Evolutionary conservation across 2,797 vertebrate genomes (phyloP).

Genomic region (Tenualosa ilisha): DNA sequence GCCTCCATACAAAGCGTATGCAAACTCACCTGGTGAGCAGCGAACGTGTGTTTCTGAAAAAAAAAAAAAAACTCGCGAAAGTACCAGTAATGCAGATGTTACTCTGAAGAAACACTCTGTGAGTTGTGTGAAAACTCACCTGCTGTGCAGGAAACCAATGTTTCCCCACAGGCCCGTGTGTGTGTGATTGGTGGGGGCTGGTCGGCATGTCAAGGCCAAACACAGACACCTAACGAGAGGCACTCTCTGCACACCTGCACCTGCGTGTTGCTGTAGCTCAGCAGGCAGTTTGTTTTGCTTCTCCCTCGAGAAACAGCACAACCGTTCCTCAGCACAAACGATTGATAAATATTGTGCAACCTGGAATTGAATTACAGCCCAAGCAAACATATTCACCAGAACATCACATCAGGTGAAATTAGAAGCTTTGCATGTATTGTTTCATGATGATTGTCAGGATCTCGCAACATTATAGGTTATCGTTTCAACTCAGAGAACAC

Average conservation of each 20-base stretch:
- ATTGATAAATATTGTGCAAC: not conserved
- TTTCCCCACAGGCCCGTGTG: too few species aligned
- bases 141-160: not conserved
- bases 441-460: not conserved
- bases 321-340: not conserved
- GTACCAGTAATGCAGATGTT: too few species aligned
- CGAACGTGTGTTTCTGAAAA: not conserved
- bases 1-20: conserved; percentile 49
- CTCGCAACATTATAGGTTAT: not conserved
- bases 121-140: too few species aligned
- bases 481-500: not conserved
- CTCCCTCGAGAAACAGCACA: not conserved
- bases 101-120: too few species aligned
- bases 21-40: conserved; percentile 40
- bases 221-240: not conserved
- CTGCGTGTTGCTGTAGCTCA: not conserved
- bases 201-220: not conserved
- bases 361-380: not conserved
- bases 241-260: not conserved
- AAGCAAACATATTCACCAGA: not conserved
- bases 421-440: not conserved
- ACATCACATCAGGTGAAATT: not conserved
- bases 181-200: not conserved
- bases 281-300: not conserved
- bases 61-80: too few species aligned